phyloP scores from a whole-genome alignment of 2,888 invertebrate genomes.

The Ornithoptera priamus region DNA sequence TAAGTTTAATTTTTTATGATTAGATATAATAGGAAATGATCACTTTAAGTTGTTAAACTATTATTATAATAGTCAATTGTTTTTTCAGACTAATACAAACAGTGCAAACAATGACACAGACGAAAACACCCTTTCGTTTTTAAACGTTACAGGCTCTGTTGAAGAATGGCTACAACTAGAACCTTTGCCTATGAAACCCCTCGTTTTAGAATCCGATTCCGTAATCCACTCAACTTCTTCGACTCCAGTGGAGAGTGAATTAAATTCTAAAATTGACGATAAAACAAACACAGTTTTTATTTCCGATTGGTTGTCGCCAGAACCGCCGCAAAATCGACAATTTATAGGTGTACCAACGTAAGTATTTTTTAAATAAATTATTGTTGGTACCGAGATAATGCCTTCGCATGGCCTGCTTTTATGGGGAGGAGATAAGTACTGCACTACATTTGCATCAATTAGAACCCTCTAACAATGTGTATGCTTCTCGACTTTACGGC shows the following conservation, averaged over 20 bases:
- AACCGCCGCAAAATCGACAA: constrained; percentile 65
- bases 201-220: constrained; percentile 36
- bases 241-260: constrained; percentile 38
- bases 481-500: too few species aligned
- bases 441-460: too few species aligned
- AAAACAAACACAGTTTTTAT: constrained; percentile 53
- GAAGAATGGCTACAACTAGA: constrained; percentile 66
- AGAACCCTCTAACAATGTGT: too few species aligned
- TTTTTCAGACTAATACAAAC: constrained; percentile 31
- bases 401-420: too few species aligned
- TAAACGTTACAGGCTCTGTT: constrained; percentile 61
- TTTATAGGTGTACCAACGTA: constrained; percentile 83
- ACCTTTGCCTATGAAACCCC: constrained; percentile 50
- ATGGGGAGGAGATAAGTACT: too few species aligned
- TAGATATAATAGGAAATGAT: too few species aligned
- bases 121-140: constrained; percentile 57
- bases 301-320: constrained; percentile 82
- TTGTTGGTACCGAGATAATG: too few species aligned
- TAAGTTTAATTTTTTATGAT: too few species aligned
- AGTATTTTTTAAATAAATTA: constrained; percentile 36
- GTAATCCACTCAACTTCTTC: constrained; percentile 36
- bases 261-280: constrained; percentile 8
- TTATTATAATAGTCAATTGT: neutral
- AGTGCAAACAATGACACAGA: constrained; percentile 33
- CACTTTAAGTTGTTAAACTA: neutral